Evolutionary conservation across 2,797 vertebrate genomes (phyloP).

Genomic region (Emys orbicularis): DNA sequence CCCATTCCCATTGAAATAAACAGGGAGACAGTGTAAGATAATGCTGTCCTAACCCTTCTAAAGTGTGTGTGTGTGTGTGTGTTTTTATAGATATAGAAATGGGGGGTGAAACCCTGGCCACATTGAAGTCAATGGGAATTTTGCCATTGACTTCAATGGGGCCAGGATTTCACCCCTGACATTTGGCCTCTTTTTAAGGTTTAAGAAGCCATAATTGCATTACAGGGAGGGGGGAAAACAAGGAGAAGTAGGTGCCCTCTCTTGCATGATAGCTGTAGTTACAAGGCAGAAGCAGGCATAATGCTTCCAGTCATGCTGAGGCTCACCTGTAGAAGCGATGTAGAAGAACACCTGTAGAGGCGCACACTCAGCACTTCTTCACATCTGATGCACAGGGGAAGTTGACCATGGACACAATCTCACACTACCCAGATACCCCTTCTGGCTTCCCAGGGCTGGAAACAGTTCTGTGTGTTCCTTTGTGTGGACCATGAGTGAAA

Average conservation of each 20-base stretch:
- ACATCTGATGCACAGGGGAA: neutral
- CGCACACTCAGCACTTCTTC: neutral
- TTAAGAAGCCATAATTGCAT: neutral
- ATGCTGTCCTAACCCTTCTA: neutral
- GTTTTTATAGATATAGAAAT: too few relatives aligned
- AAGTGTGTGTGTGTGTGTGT: neutral
- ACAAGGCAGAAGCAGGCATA: neutral
- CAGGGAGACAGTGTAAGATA: neutral
- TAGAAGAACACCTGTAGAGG: neutral
- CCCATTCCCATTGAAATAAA: neutral
- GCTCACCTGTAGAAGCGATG: neutral
- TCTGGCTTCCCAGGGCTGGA: neutral
- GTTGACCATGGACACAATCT: neutral
- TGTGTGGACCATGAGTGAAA: accelerated
- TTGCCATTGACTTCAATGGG: neutral
- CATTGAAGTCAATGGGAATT: neutral
- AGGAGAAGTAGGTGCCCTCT: neutral
- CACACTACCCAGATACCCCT: neutral
- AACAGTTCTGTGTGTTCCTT: neutral
- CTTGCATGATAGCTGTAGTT: neutral
- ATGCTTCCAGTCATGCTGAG: neutral
- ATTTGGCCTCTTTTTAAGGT: neutral
- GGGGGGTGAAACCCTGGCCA: neutral
- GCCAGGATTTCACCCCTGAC: neutral
- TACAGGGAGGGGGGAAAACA: neutral